Evolutionary conservation across 37 sponge, comb jelly and placozoan genomes (phyloP).

Genomic region (Hexactinellida sp.): DNA sequence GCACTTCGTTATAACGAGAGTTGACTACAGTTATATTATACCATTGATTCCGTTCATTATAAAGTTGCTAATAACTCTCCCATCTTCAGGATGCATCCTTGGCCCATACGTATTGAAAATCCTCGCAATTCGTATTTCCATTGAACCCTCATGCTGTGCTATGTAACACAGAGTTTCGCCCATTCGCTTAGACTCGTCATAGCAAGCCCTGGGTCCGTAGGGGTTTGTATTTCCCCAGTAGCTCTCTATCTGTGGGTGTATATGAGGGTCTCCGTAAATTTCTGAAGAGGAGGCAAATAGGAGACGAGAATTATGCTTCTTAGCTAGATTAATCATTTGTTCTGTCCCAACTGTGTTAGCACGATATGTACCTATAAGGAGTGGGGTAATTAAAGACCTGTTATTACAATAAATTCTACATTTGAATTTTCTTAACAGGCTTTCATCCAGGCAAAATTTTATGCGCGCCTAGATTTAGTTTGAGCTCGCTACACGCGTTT

Average conservation of each 20-base stretch:
- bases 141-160: conserved; percentile 45
- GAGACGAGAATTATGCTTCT: conserved; percentile 54
- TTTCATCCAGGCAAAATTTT: no score
- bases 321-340: conserved; percentile 82
- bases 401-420: background rate
- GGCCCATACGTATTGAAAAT: conserved; percentile 96
- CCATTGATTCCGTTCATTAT: conserved; percentile 72
- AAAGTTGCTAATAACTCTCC: conserved; percentile 91
- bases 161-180: conserved; percentile 89
- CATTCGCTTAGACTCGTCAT: conserved; percentile 89
- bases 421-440: background rate
- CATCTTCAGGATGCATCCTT: conserved; percentile 90
- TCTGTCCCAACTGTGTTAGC: conserved; percentile 73
- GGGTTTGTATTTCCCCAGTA: conserved; percentile 93
- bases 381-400: background rate
- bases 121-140: conserved; percentile 80
- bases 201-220: conserved; percentile 91
- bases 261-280: conserved; percentile 79
- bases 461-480: no score
- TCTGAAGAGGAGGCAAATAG: conserved; percentile 86
- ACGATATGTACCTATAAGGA: background rate
- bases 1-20: background rate
- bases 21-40: background rate
- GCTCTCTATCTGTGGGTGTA: conserved; percentile 71
- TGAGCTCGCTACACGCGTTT: background rate